Evolutionary conservation across 2,888 invertebrate genomes (phyloP), one percentile per base, ranked within the genome.

Genomic region (Eristalis pertinax): DNA sequence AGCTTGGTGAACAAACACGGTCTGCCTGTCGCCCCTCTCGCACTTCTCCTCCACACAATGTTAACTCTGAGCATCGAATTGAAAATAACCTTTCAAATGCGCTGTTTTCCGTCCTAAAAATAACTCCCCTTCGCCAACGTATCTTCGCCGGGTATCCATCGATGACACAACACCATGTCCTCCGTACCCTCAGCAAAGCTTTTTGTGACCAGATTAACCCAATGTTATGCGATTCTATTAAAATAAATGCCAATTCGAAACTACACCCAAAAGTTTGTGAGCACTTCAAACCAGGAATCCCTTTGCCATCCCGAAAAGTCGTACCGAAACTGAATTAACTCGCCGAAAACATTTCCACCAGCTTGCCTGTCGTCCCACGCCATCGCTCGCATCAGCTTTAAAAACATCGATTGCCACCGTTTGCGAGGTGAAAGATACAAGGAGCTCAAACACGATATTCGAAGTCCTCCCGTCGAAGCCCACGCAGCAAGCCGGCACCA

Each of bases 261-360:
- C 15, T 19, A 35, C 19, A 32, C 35, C 64, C 19, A 10, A 60
- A 60, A 60, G 4, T 60, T 60, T 60, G 0, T 11, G 15, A 60
- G 60, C 26, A 15, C 67, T 26, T 41, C 43, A 32, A 65, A 64
- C 8, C 58, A 13, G 50, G 15, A 19, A 84, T 68, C 64, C 80
- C 76, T 72, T 80, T 72, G 32, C 4, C 15, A 38, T 41, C 43
- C 70, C 50, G 1, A 19, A 38, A 38, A 63, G 41, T 56, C 38
- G 50, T 10, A n/a, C 24, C 43, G 24, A 76, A 70, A 80, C 67
- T n/a, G 63, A 76, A 84, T 68, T 72, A 76, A 76, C 79, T 76
- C 75, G 35, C 38, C 58, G 19, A 76, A 76, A 75, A 76, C 72
- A 72, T 63, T 84, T 72, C 76, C 60, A 8, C 50, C 19, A 50